phyloP scores from a whole-genome alignment of 1,140 invertebrate species.

The Lepidostoma basale region DNA sequence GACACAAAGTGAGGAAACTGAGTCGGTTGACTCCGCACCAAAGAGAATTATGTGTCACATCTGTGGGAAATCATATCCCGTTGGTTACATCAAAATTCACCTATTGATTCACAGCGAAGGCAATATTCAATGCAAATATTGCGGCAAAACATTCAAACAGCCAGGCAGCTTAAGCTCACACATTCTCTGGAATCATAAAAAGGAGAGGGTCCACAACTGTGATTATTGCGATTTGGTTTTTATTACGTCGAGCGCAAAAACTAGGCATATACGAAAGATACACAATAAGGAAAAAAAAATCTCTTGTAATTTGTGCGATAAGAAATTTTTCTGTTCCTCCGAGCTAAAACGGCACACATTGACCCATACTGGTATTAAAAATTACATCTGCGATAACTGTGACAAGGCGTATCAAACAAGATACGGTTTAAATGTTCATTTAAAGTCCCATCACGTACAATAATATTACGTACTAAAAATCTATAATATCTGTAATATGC shows the following conservation, averaged over 20 bases:
- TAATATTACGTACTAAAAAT: no score
- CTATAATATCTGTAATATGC: no score
- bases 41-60: constrained; percentile 51
- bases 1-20: constrained; percentile 48
- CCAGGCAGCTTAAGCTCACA: constrained; percentile 56
- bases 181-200: constrained; percentile 57
- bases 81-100: constrained; percentile 56
- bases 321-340: constrained; percentile 56
- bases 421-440: constrained; percentile 58
- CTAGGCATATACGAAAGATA: constrained; percentile 56
- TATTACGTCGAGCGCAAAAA: constrained; percentile 55
- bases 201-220: constrained; percentile 56
- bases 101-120: constrained; percentile 57
- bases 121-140: constrained; percentile 56
- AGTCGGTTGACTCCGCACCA: constrained; percentile 48
- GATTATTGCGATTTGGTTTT: constrained; percentile 57
- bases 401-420: constrained; percentile 59
- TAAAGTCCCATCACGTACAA: constrained; percentile 48
- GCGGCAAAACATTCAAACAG: constrained; percentile 59
- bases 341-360: constrained; percentile 56
- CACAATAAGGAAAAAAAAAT: constrained; percentile 60
- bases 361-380: constrained; percentile 56
- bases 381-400: constrained; percentile 56
- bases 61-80: constrained; percentile 58
- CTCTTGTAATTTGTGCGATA: constrained; percentile 55